A percentile compares a stretch with the other conserved stretches of the same genome.
These are phyloP conservation scores for Neotragus moschatus DNA, from an alignment of 2,113 vertebrate species.

Conservation along the genomic window DNA sequence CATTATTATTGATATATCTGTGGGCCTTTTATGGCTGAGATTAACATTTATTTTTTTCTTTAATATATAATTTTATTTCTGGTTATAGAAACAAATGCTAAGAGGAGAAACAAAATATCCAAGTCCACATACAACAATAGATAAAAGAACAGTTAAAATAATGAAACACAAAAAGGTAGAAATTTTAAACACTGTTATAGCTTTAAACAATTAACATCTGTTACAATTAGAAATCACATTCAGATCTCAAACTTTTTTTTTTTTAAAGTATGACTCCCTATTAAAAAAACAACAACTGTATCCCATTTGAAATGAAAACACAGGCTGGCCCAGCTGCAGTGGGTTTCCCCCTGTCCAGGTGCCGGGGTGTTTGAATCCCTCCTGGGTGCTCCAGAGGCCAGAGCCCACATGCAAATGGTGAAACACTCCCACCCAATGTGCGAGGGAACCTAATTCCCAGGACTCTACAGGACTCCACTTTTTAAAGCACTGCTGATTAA, in stretches of 20 bases:
- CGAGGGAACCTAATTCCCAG: not conserved
- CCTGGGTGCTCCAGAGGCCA: not conserved
- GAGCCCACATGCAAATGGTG: not conserved
- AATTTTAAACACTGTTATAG: constrained; percentile 81
- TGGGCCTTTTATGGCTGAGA: not conserved
- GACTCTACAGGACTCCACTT: constrained; percentile 60
- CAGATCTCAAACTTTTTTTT: constrained; percentile 72
- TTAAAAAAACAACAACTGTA: constrained; percentile 69
- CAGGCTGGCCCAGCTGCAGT: constrained; percentile 39
- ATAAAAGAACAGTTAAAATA: constrained; percentile 82
- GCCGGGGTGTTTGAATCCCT: not conserved
- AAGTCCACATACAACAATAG: constrained; percentile 82
- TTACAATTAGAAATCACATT: constrained; percentile 85
- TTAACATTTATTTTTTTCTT: constrained; percentile 58
- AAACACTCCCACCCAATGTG: not conserved
- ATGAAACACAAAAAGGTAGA: constrained; percentile 75
- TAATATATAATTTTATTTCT: constrained; percentile 86
- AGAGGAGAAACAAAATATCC: constrained; percentile 81
- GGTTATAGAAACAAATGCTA: constrained; percentile 85
- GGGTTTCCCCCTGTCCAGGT: not conserved
- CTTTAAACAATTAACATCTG: constrained; percentile 83
- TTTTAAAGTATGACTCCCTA: constrained; percentile 80
- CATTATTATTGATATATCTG: not conserved
- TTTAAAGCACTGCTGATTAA: constrained; percentile 72
- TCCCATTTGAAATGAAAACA: constrained; percentile 71